These are phyloP conservation scores for Sturnira hondurensis DNA, from an alignment of 2,113 vertebrate genomes.

Conservation along the genomic window DNA sequence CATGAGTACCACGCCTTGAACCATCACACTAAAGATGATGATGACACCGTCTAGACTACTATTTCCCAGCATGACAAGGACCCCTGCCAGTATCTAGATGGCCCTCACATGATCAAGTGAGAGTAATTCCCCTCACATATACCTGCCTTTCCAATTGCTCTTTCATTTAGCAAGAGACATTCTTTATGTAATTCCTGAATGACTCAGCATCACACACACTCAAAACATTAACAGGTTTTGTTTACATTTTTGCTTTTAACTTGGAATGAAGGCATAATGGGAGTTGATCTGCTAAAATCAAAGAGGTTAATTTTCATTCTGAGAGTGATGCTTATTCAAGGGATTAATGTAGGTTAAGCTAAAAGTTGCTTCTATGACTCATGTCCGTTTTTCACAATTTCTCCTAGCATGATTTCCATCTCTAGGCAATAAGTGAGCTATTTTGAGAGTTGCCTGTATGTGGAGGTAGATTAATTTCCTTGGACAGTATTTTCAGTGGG, in stretches of 20 bases:
- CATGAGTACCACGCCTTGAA: not conserved
- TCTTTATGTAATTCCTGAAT: not conserved
- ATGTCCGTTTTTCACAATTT: constrained; percentile 30
- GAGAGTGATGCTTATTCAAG: not conserved
- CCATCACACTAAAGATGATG: not conserved
- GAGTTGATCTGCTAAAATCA: constrained; percentile 16
- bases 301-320: constrained; percentile 33
- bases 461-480: constrained; percentile 42
- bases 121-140: not conserved
- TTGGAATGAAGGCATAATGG: not conserved
- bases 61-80: not conserved
- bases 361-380: constrained; percentile 43
- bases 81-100: not conserved
- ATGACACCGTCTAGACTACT: not conserved
- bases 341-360: constrained; percentile 17
- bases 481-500: constrained; percentile 37
- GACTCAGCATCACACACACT: not conserved
- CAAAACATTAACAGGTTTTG: not conserved
- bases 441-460: constrained; percentile 8
- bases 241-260: constrained; percentile 48
- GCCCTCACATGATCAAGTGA: not conserved
- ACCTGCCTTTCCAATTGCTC: not conserved
- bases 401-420: not conserved
- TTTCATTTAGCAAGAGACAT: not conserved
- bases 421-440: constrained; percentile 25